Conservation (phyloP, 2,888 invertebrate genomes). For the Patella ulyssiponensis region DNA sequence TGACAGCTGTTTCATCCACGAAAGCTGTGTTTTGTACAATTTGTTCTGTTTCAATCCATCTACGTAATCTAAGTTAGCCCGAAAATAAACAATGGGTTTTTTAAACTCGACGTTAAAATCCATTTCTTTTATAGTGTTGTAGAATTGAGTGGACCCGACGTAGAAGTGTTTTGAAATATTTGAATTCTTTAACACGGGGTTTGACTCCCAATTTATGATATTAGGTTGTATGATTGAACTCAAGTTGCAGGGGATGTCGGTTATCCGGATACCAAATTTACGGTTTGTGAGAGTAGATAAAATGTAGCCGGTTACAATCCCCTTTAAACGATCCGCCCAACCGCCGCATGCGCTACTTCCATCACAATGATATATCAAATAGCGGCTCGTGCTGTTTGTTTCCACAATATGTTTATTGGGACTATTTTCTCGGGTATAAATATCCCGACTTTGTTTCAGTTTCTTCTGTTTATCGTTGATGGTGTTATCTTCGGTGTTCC, state of each 20-base stretch:
- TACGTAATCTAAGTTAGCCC: slow-evolving; percentile 19
- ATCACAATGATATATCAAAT: not conserved
- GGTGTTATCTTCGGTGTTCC: too few species aligned
- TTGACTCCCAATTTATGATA: slow-evolving; percentile 25
- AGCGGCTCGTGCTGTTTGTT: not conserved
- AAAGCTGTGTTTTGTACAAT: slow-evolving; percentile 16
- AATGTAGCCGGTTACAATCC: slow-evolving; percentile 28
- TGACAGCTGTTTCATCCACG: slow-evolving; percentile 10
- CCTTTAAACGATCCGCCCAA: slow-evolving; percentile 29
- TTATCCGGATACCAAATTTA: slow-evolving; percentile 26
- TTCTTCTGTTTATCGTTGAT: too few species aligned
- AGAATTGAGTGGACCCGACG: not conserved
- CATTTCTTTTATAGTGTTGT: not conserved
- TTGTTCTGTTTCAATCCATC: slow-evolving; percentile 14
- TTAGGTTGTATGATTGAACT: slow-evolving; percentile 21
- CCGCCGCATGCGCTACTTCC: slow-evolving; percentile 21
- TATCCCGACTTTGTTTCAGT: too few species aligned
- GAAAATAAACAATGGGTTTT: slow-evolving; percentile 23
- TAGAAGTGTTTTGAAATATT: not conserved
- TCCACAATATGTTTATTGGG: too few species aligned
- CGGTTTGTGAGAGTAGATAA: slow-evolving; percentile 27
- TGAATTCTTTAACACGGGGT: not conserved
- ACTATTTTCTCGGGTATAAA: too few species aligned
- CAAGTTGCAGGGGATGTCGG: slow-evolving; percentile 24
- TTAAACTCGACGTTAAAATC: slow-evolving; percentile 26